Base-by-base conservation (phyloP, 1,140 invertebrate species). In the Caenorhabditis inopinata region DNA sequence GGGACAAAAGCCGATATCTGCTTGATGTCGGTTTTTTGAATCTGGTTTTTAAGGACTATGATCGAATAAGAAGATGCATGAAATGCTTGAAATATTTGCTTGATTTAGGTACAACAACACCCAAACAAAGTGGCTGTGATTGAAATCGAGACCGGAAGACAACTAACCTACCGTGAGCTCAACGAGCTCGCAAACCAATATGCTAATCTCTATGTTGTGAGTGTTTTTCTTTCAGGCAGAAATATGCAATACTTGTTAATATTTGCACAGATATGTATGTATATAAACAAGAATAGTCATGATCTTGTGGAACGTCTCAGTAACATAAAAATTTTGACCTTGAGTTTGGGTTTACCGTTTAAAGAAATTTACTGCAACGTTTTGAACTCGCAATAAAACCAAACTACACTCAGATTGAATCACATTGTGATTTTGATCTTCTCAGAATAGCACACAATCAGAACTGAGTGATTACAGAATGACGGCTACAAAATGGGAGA, bases 401-500 rank as follows among this genome's bases (percentile, higher is more conserved):
- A 49, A 25, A 75, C 42, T 47, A 75, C 23, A 75, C 46, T 74
- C 9, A 25, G 16, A 16, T 38, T 32, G 14, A 58, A 12, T 6
- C 14, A 32, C 25, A 32, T 5, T 58, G 51, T 29, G 51, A 58
- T 23, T 53, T n/a, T n/a, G n/a, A n/a, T n/a, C n/a, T n/a, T n/a
- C n/a, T n/a, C n/a, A n/a, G n/a, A n/a, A n/a, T n/a, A n/a, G n/a
- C n/a, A n/a, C n/a, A n/a, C n/a, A n/a, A 42, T 47, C 32, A 45
- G 45, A 58, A 53, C 46, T 45, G 32, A 68, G 18, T 84, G 84
- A 46, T 95, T 95, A 83, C 92, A 93, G 86, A 88, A 90, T 12
- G 87, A 93, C 76, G 92, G 93, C 0, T 91, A 92, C 78, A 90
- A 91, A 46, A 91, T 91, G 23, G 94, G 93, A 4, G 94, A 97